phyloP scores from a whole-genome alignment of 2,113 vertebrate genomes.

The Carassius gibelio region DNA sequence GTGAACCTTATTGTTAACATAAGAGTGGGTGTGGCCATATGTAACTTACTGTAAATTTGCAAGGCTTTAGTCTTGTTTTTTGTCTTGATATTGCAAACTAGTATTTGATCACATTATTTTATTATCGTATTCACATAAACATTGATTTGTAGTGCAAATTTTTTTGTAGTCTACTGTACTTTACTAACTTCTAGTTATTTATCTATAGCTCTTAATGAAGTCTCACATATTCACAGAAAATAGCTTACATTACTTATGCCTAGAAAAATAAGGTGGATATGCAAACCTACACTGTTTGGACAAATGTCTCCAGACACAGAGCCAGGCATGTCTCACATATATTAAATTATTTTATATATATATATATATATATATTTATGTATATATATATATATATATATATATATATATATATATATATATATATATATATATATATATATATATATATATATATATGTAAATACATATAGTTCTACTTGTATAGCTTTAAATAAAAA shows the following conservation, averaged over 20 bases:
- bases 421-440: too few relatives aligned
- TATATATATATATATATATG: too few relatives aligned
- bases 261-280: not conserved
- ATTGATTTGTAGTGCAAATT: not conserved
- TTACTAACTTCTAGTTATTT: not conserved
- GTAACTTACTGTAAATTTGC: not conserved
- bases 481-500: not conserved
- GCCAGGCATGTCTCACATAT: not conserved
- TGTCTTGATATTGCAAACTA: too few relatives aligned
- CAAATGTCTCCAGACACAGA: not conserved
- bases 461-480: not conserved
- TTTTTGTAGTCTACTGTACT: not conserved
- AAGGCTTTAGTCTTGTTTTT: too few relatives aligned
- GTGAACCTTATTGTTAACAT: not conserved
- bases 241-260: not conserved
- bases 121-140: not conserved
- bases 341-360: too few relatives aligned
- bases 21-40: not conserved
- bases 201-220: not conserved
- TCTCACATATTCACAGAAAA: not conserved
- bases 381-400: too few relatives aligned
- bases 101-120: not conserved
- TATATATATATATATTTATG: too few relatives aligned
- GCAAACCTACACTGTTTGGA: not conserved
- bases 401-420: too few relatives aligned